Evolutionary conservation across 2,113 vertebrate genomes (phyloP).

Genomic region (Pelecanoides urinatrix): DNA sequence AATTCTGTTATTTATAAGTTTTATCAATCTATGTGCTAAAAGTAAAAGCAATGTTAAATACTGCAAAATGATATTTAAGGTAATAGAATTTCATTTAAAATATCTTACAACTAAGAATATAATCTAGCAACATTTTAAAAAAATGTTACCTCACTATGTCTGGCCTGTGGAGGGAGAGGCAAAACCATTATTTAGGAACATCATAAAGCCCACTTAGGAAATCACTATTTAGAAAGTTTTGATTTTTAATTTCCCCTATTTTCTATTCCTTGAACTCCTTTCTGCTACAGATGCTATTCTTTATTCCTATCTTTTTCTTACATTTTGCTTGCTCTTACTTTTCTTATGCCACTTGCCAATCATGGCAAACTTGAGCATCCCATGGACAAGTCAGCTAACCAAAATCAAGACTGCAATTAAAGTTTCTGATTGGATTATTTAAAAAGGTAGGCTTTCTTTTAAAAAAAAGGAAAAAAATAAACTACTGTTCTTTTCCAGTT

Average conservation of each 20-base stretch:
- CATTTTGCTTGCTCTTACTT: neutral
- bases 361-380: neutral
- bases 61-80: neutral
- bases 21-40: neutral
- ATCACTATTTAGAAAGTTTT: neutral
- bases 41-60: neutral
- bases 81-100: neutral
- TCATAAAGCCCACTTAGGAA: neutral
- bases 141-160: neutral
- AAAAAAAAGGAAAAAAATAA: neutral
- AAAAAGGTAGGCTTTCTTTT: neutral
- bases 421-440: neutral
- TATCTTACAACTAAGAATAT: neutral
- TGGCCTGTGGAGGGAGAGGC: neutral
- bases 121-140: neutral
- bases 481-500: neutral
- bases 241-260: neutral
- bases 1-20: neutral
- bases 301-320: neutral
- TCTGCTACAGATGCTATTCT: neutral
- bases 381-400: neutral
- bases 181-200: neutral
- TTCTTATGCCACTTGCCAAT: neutral
- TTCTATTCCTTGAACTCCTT: neutral
- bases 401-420: neutral